Base-by-base conservation (phyloP, 2,888 invertebrate species). In the Serripes groenlandicus region DNA sequence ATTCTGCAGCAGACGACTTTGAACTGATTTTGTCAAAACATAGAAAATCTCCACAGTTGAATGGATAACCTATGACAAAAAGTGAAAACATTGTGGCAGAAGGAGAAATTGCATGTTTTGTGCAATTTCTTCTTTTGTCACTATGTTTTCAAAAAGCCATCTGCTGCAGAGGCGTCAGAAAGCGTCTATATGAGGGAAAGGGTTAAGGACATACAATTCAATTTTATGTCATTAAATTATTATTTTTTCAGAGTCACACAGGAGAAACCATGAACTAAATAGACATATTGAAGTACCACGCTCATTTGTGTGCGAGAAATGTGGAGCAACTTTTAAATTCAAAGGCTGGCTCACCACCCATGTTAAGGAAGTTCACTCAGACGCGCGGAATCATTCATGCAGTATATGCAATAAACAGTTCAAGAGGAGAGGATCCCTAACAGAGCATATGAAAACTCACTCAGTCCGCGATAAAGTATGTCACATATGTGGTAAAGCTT, bases 261-360 rank as follows among this genome's bases (percentile, higher is more conserved):
- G 37, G n/a, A 37, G 60, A 35, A 73, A 60, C 73, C 73, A 73
- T 32, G 73, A 73, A 52, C 58, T 60, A 7, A 23, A 42, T 5
- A 60, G 30, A 30, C 73, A 73, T 34, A 37, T 49, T 1, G 52
- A 73, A 21, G 62, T 62, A 9, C 62, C 73, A 4, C n/a, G 49
- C 7, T 28, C 60, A 4, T 52, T 49, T 49, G 62, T 73, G 15
- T 73, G 73, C 23, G 62, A 73, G 15, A 73, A 62, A 62, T 73
- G 73, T 73, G 73, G 73, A 15, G 73, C 73, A 21, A 42, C 73
- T 3, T 73, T 73, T 30, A 56, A 73, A 52, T 64, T 60, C n/a
- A 56, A 62, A 15, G 62, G 37, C 26, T 18, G 73, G 21, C 73
- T 73, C 15, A 34, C 73, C 28, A 42, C 35, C 1, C 73, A 73